Evolutionary conservation across 2,797 vertebrate genomes (phyloP).

Genomic region (Spea hammondii): DNA sequence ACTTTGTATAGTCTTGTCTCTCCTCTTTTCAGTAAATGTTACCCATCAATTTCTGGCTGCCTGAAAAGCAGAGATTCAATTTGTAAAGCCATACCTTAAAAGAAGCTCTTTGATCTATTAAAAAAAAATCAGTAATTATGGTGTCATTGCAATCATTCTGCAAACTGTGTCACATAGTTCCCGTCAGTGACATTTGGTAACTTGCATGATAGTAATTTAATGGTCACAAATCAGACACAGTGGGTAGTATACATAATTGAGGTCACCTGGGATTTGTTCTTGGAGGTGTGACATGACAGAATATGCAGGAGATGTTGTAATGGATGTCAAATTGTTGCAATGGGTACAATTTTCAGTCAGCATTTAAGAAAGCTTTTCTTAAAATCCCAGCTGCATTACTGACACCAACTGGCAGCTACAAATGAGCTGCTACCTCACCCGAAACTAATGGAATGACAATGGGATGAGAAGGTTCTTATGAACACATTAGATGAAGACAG

Average conservation of each 20-base stretch:
- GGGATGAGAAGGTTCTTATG: slow-evolving; percentile 16
- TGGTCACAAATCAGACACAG: slow-evolving; percentile 53
- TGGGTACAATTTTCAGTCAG: slow-evolving; percentile 29
- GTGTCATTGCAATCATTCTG: slow-evolving; percentile 48
- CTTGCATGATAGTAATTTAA: slow-evolving; percentile 57
- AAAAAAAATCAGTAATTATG: slow-evolving; percentile 48
- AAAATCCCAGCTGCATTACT: slow-evolving; percentile 50
- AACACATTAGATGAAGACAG: slow-evolving; percentile 47
- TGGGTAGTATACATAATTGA: slow-evolving; percentile 54
- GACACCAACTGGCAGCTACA: slow-evolving; percentile 55
- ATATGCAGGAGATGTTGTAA: slow-evolving; percentile 55
- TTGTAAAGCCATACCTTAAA: slow-evolving; percentile 42
- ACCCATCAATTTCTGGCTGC: slow-evolving; percentile 36
- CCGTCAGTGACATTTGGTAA: slow-evolving; percentile 49
- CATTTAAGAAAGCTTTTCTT: slow-evolving; percentile 32
- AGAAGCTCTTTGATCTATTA: slow-evolving; percentile 33
- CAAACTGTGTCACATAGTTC: slow-evolving; percentile 46
- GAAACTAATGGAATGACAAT: slow-evolving; percentile 42
- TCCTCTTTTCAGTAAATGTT: slow-evolving; percentile 15
- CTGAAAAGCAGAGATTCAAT: slow-evolving; percentile 40
- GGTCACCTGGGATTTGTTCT: slow-evolving; percentile 57
- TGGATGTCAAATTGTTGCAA: slow-evolving; percentile 41
- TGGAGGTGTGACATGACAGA: slow-evolving; percentile 52
- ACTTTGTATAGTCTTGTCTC: slow-evolving; percentile 10
- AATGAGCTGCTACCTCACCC: slow-evolving; percentile 35